These are phyloP conservation scores for Exocentrus adspersus DNA, from an alignment of 2,888 invertebrate species.

Conservation along the genomic window DNA sequence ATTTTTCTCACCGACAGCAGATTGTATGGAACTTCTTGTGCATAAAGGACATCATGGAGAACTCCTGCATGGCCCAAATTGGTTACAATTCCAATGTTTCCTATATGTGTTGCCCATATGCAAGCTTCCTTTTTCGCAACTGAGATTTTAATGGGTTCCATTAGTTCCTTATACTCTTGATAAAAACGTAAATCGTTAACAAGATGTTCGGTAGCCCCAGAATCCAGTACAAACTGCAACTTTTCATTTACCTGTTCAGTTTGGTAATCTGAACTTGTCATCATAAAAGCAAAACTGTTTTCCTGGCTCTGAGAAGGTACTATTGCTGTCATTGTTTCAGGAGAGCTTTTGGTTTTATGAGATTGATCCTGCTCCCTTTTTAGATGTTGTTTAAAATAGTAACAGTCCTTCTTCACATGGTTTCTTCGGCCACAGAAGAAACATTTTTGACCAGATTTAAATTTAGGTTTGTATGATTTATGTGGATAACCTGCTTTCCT, in stretches of 20 bases:
- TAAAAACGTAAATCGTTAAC: background rate
- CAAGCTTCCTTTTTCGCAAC: slow-evolving; percentile 11
- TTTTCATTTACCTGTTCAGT: slow-evolving; percentile 9
- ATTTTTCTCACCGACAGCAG: slow-evolving; percentile 29
- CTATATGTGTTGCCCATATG: slow-evolving; percentile 21
- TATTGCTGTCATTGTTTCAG: slow-evolving; percentile 1
- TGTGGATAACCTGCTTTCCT: slow-evolving; percentile 7
- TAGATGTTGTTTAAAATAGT: slow-evolving; percentile 38
- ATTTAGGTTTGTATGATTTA: slow-evolving; percentile 29
- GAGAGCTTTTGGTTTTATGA: background rate
- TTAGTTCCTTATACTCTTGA: slow-evolving; percentile 10
- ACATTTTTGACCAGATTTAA: slow-evolving; percentile 41
- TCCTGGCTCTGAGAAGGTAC: slow-evolving; percentile 3
- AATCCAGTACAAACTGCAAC: slow-evolving; percentile 17
- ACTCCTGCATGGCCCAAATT: slow-evolving; percentile 26
- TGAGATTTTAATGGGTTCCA: slow-evolving; percentile 27
- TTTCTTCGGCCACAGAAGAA: slow-evolving; percentile 52
- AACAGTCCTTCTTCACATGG: slow-evolving; percentile 53
- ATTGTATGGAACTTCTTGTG: slow-evolving; percentile 2
- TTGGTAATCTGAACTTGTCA: background rate
- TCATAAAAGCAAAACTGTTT: slow-evolving; percentile 4
- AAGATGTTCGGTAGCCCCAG: slow-evolving; percentile 12
- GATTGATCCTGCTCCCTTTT: background rate
- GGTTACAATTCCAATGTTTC: slow-evolving; percentile 1
- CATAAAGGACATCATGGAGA: slow-evolving; percentile 2